Percentiles rank a stretch among this genome's conserved stretches.
phyloP scores from a whole-genome alignment of 1,140 invertebrate species.

The Muscidifurax raptorellus region DNA sequence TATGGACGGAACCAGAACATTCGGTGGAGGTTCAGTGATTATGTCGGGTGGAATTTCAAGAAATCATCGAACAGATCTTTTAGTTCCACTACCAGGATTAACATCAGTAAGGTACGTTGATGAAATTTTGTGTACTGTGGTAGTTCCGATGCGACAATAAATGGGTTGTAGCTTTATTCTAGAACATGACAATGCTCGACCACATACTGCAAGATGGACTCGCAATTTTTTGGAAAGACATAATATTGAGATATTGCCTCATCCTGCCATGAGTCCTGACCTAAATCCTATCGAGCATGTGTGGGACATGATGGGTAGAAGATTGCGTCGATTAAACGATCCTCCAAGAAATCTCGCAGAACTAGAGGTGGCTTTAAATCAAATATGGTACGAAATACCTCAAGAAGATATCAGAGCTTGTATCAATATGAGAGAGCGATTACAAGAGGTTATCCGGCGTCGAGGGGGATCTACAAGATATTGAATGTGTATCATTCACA shows the following conservation, averaged over 20 bases:
- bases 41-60: not conserved
- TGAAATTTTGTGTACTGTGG: slow-evolving; percentile 21
- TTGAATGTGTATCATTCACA: too few species aligned
- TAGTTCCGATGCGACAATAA: not conserved
- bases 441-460: too few species aligned
- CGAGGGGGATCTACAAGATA: too few species aligned
- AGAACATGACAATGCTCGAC: slow-evolving; percentile 55
- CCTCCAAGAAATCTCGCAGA: slow-evolving; percentile 60
- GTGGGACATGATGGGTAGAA: slow-evolving; percentile 3
- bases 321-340: too few species aligned
- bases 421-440: not conserved
- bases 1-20: too few species aligned
- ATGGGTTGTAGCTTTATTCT: slow-evolving; percentile 35
- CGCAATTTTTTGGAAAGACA: slow-evolving; percentile 55
- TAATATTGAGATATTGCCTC: slow-evolving; percentile 58
- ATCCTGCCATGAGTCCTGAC: slow-evolving; percentile 69
- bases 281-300: slow-evolving; percentile 71
- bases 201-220: slow-evolving; percentile 56
- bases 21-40: too few species aligned
- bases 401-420: not conserved
- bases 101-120: slow-evolving; percentile 20
- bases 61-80: slow-evolving; percentile 16
- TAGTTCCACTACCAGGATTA: slow-evolving; percentile 31
- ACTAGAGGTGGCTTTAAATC: not conserved
- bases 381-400: slow-evolving; percentile 3